Evolutionary conservation across 2,888 invertebrate genomes (phyloP), one percentile per base, ranked within the genome.

Genomic region (Mylabris sibirica): DNA sequence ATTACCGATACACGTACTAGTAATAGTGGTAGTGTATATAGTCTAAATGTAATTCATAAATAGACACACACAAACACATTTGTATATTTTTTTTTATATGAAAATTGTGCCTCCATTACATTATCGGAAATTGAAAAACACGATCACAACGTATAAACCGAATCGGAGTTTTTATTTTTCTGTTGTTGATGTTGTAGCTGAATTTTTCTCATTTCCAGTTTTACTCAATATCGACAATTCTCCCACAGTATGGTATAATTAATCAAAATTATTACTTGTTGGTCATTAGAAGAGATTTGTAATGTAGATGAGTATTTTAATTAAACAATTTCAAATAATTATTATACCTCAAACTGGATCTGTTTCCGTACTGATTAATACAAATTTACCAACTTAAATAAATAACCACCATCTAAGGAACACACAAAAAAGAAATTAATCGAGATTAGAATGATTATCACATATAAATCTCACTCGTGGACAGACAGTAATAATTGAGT

Each of bases 81-180:
- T n/a, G n/a, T n/a, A n/a, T n/a, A 20, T 67, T 66, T 70, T 71
- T 62, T 22, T 63, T 41, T 63, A 59, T 66, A 64, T 63, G 59
- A 34, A 60, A 35, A n/a, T 34, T 35, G n/a, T n/a, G 22, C 9
- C 26, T 11, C 14, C 24, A 61, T 53, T 14, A 63, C 53, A 68
- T 69, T 72, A 67, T 68, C 71, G 74, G 74, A 74, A 75, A 75
- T 75, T 75, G 75, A 72, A 73, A 53, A 73, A 71, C 65, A 67
- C 69, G 71, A 74, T 73, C 72, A 69, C 65, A n/a, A n/a, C n/a
- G n/a, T 59, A 30, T 62, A 63, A 38, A 67, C 53, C 38, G 60
- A 35, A 35, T 35, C 26, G 26, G 26, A 3, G 5, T 26, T 26
- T 35, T 35, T 35, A 11, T 35, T 35, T 11, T 35, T 35, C n/a